Percentiles rank a stretch among this genome's conserved stretches.
Evolutionary conservation across 2,113 vertebrate species (phyloP).

Genomic region (Clarias gariepinus): DNA sequence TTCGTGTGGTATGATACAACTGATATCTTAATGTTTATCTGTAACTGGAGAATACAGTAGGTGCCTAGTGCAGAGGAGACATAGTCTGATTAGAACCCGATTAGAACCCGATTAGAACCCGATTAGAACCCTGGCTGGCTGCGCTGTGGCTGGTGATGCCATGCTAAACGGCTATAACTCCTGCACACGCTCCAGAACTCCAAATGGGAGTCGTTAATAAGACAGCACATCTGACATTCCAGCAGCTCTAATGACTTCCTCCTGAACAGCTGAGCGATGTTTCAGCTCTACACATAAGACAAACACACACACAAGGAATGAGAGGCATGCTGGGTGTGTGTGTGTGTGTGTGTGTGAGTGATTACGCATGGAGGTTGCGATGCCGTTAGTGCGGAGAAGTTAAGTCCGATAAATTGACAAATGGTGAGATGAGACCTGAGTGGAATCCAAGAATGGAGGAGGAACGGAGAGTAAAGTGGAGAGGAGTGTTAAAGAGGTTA

Average conservation of each 20-base stretch:
- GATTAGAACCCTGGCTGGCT: background rate
- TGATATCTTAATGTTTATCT: no score
- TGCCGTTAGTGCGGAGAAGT: background rate
- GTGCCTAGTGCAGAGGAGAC: background rate
- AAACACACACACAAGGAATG: conserved; percentile 43
- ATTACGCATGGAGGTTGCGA: background rate
- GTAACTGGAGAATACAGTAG: background rate
- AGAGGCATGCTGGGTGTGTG: conserved; percentile 37
- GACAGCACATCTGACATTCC: conserved; percentile 30
- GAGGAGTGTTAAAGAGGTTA: background rate
- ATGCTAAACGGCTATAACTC: background rate
- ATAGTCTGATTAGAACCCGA: background rate
- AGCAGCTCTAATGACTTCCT: conserved; percentile 35
- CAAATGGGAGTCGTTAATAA: background rate
- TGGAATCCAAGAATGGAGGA: background rate
- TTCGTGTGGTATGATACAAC: no score
- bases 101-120: background rate
- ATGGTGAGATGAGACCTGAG: background rate
- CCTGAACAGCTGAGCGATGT: conserved; percentile 31
- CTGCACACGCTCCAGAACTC: background rate
- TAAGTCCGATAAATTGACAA: background rate
- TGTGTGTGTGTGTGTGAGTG: background rate
- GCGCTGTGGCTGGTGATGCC: background rate
- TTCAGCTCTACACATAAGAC: conserved; percentile 15
- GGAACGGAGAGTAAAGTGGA: background rate